A percentile compares a stretch with the other conserved stretches of the same genome.
These are phyloP conservation scores for Myathropa florea DNA, from an alignment of 2,888 invertebrate species.

Conservation along the genomic window DNA sequence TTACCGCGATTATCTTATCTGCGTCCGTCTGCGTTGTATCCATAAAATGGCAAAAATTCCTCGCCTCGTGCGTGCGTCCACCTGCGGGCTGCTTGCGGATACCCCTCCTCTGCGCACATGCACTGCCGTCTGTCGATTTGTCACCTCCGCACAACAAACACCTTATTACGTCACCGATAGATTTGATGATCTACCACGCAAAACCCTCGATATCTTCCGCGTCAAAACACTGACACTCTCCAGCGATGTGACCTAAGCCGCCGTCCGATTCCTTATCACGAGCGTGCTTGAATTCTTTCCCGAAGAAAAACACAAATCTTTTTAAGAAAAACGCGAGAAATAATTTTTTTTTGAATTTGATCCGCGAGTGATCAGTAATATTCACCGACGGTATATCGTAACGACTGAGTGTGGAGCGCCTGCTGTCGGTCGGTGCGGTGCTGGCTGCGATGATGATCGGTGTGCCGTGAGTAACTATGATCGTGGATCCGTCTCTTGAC, in stretches of 20 bases:
- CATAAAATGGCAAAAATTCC: conserved; percentile 52
- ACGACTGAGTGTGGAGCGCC: conserved; percentile 29
- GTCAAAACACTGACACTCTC: background rate
- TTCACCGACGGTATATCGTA: conserved; percentile 35
- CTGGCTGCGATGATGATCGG: background rate
- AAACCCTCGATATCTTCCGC: background rate
- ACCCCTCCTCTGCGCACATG: background rate
- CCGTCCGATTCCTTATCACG: conserved; percentile 19
- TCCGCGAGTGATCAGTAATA: conserved; percentile 29
- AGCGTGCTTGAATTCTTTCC: background rate
- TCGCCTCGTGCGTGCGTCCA: background rate
- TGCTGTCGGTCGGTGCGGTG: background rate
- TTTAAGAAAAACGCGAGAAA: background rate
- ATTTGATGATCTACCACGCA: background rate
- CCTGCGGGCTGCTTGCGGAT: background rate
- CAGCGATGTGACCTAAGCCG: background rate
- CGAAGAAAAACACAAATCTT: background rate
- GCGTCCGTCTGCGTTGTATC: conserved; percentile 40
- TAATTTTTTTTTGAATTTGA: background rate
- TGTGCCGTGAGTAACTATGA: conserved; percentile 19
- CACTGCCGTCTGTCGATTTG: background rate
- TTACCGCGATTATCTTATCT: conserved; percentile 49
- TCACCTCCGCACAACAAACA: conserved; percentile 8
- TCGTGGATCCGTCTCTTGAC: conserved; percentile 13
- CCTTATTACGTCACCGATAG: conserved; percentile 40